Evolutionary conservation across 2,797 vertebrate species (phyloP).

Genomic region (Pampus argenteus): DNA sequence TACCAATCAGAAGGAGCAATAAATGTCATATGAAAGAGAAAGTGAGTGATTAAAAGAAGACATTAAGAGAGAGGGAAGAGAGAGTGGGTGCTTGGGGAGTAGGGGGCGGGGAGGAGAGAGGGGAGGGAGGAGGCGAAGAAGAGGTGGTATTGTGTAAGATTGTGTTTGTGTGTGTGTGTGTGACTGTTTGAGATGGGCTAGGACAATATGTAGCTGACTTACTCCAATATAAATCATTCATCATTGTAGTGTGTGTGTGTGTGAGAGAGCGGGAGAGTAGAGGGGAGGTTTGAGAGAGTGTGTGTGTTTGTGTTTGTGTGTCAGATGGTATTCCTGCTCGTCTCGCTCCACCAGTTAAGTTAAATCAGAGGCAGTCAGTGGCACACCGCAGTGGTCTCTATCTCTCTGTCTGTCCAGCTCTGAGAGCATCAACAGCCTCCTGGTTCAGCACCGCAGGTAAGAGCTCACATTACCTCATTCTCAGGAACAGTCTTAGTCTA

Average conservation of each 20-base stretch:
- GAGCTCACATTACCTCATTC: constrained; percentile 39
- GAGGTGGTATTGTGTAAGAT: constrained; percentile 65
- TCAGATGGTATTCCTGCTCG: constrained; percentile 75
- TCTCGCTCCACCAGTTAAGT: constrained; percentile 79
- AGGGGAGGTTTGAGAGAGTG: not conserved
- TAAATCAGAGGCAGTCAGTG: constrained; percentile 77
- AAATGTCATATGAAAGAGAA: constrained; percentile 30
- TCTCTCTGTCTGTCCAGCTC: constrained; percentile 48
- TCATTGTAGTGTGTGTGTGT: constrained; percentile 53
- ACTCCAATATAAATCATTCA: constrained; percentile 67
- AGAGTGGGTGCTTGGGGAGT: constrained; percentile 8
- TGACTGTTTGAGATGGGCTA: constrained; percentile 46
- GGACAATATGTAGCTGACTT: constrained; percentile 57
- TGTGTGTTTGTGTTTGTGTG: constrained; percentile 81
- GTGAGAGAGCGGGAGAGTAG: constrained; percentile 24
- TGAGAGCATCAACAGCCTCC: constrained; percentile 64
- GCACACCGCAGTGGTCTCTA: constrained; percentile 68
- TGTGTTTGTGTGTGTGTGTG: constrained; percentile 31
- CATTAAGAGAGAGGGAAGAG: constrained; percentile 26
- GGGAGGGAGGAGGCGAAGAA: constrained; percentile 22
- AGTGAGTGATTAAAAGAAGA: constrained; percentile 44
- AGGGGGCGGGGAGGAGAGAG: not conserved
- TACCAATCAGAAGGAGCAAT: constrained; percentile 19
- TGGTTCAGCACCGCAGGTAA: constrained; percentile 71
- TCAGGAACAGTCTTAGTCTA: not conserved